Evolutionary conservation across 2,888 invertebrate genomes (phyloP), one percentile per base, ranked within the genome.

Genomic region (Adineta ricciae): DNA sequence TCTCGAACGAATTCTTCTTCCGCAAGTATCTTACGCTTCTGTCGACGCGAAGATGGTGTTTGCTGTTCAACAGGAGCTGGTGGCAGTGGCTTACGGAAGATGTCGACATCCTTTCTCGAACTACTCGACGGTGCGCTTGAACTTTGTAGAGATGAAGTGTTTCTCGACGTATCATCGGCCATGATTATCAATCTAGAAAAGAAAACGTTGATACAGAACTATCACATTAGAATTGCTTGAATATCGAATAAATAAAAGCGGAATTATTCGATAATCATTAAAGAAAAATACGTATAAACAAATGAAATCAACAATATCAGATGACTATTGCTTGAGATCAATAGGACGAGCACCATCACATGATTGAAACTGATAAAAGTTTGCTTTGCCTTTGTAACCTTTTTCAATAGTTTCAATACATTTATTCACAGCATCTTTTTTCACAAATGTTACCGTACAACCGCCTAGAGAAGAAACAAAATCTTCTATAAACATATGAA

Each of bases 401-500:
- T 83, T 78, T 36, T 85, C 50, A 41, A 96, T 90, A 84, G 91
- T 91, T 32, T 93, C 90, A 78, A 95, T 93, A 89, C 94, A 96
- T 86, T 92, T 90, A 24, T 93, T 90, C 11, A 94, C 87, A 27
- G 87, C 83, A 83, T 93, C 92, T 86, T 92, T 92, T 0, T 93
- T 92, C 85, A 95, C 93, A 87, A 97, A 91, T 32, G 96, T 95
- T 21, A 99, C 96, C 85, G 94, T 93, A 38, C 85, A 84, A 14
- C 84, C 78, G 24, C n/a, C 41, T 73, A 38, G n/a, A n/a, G 9
- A 38, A 41, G 41, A 7, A 32, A 41, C 11, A 46, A 46, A 46
- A 46, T 46, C 46, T 11, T 5, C 46, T n/a, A n/a, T n/a, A n/a
- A n/a, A n/a, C n/a, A n/a, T n/a, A n/a, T n/a, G n/a, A n/a, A n/a